These are phyloP conservation scores for Alauda arvensis DNA, from an alignment of 2,797 vertebrate genomes.

Conservation along the genomic window DNA sequence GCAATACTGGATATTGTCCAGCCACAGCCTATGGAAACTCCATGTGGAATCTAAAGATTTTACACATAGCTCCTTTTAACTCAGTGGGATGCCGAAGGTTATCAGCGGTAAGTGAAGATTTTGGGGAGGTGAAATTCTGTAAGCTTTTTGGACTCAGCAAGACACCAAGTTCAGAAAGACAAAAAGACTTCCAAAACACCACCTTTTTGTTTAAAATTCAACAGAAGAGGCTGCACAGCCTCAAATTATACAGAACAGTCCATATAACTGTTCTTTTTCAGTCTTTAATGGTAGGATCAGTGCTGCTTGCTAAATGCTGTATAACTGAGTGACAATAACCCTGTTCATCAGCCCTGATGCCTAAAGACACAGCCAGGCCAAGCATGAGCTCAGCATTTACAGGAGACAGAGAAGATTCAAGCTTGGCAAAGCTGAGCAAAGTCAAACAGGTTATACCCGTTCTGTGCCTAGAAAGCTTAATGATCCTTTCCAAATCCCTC, in stretches of 20 bases:
- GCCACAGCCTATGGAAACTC: background rate
- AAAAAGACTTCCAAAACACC: background rate
- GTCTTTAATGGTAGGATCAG: background rate
- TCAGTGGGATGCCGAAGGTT: background rate
- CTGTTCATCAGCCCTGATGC: background rate
- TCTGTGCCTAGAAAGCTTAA: slow-evolving; percentile 45
- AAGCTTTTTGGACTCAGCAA: background rate
- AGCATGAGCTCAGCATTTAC: background rate
- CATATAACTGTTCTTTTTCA: background rate
- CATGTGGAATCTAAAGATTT: background rate
- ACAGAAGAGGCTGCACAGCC: background rate
- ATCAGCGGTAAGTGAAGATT: background rate
- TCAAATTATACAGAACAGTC: background rate
- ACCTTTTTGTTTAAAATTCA: background rate
- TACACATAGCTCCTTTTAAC: background rate
- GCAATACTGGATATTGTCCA: rapidly evolving
- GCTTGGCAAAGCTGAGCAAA: background rate
- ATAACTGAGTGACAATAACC: background rate
- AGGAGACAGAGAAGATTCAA: background rate
- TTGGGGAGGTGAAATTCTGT: background rate
- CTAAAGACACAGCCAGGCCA: background rate
- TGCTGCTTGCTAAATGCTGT: background rate
- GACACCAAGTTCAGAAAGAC: background rate
- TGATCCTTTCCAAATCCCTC: slow-evolving; percentile 5
- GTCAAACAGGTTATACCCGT: slow-evolving; percentile 30